These are phyloP conservation scores for Denticeps clupeoides DNA, from an alignment of 2,797 vertebrate genomes.

Conservation along the genomic window DNA sequence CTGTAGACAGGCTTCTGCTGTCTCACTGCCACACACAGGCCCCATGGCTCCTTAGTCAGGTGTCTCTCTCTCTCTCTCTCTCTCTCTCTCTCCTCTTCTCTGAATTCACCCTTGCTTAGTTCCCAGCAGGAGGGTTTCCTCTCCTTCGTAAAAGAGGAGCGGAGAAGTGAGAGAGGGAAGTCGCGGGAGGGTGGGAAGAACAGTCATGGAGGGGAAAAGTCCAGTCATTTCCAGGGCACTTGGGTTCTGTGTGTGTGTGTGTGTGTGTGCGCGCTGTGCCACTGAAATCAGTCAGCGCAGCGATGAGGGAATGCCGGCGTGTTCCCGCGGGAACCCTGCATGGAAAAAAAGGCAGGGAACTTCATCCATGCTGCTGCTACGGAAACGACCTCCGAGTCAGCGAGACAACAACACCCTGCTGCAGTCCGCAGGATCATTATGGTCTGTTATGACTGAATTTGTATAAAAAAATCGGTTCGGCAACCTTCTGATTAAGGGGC, in stretches of 20 bases:
- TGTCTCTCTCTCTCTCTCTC: neutral
- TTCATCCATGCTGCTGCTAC: neutral
- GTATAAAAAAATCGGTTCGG: no score
- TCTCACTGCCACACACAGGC: neutral
- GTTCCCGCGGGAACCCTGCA: slow-evolving; percentile 20
- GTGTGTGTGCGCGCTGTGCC: no score
- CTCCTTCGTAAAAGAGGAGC: neutral
- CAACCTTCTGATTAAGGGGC: no score
- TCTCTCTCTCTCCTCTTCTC: neutral
- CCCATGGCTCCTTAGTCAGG: no score
- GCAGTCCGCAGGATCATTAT: slow-evolving; percentile 2
- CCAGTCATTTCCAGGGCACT: neutral
- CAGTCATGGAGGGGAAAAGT: neutral
- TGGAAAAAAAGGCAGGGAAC: slow-evolving; percentile 3
- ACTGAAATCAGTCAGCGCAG: neutral
- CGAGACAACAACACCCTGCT: neutral
- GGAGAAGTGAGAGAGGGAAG: slow-evolving; percentile 5
- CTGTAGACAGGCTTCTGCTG: no score
- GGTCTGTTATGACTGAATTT: neutral
- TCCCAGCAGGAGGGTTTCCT: neutral
- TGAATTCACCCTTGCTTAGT: neutral
- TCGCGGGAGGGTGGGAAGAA: slow-evolving; percentile 19
- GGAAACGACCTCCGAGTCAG: neutral
- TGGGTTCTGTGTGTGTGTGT: no score
- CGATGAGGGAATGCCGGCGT: slow-evolving; percentile 16